A percentile compares a stretch with the other conserved stretches of the same genome.
These are phyloP conservation scores for Gnathonemus longibarbis DNA, from an alignment of 2,113 vertebrate species.

Conservation along the genomic window DNA sequence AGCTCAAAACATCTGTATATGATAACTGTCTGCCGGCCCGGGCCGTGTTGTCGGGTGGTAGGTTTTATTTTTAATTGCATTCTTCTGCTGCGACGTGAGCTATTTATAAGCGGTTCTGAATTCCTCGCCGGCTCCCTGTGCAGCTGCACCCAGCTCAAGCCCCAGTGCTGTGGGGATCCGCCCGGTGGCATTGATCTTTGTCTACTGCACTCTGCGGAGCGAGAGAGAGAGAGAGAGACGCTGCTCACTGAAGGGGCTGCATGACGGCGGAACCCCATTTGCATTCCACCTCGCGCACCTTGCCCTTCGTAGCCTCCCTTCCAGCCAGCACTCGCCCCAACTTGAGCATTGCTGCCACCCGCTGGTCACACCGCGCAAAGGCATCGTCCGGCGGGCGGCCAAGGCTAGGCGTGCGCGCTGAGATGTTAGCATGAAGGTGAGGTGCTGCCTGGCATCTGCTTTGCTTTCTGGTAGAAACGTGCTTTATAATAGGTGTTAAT, in stretches of 20 bases:
- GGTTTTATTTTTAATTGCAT: slow-evolving; percentile 53
- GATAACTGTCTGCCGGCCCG: slow-evolving; percentile 40
- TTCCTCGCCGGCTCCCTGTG: slow-evolving; percentile 34
- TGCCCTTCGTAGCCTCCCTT: background rate
- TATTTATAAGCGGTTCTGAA: slow-evolving; percentile 49
- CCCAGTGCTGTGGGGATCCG: slow-evolving; percentile 46
- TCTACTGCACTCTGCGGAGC: background rate
- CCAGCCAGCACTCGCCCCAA: background rate
- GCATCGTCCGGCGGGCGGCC: background rate
- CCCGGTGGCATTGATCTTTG: slow-evolving; percentile 58
- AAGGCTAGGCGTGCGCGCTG: background rate
- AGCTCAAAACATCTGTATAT: slow-evolving; percentile 34
- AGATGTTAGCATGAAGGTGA: background rate
- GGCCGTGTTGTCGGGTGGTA: slow-evolving; percentile 35
- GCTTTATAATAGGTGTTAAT: background rate
- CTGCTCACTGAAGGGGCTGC: slow-evolving; percentile 21
- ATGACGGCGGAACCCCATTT: background rate
- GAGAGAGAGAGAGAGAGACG: slow-evolving; percentile 13
- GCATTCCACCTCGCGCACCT: background rate
- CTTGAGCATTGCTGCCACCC: slow-evolving; percentile 35
- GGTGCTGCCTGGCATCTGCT: background rate
- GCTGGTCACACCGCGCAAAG: slow-evolving; percentile 15
- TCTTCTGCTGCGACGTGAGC: slow-evolving; percentile 43
- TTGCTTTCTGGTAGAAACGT: background rate
- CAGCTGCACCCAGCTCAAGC: slow-evolving; percentile 45